Evolutionary conservation across 2,888 invertebrate genomes (phyloP).

Genomic region (Drosophila rubida): DNA sequence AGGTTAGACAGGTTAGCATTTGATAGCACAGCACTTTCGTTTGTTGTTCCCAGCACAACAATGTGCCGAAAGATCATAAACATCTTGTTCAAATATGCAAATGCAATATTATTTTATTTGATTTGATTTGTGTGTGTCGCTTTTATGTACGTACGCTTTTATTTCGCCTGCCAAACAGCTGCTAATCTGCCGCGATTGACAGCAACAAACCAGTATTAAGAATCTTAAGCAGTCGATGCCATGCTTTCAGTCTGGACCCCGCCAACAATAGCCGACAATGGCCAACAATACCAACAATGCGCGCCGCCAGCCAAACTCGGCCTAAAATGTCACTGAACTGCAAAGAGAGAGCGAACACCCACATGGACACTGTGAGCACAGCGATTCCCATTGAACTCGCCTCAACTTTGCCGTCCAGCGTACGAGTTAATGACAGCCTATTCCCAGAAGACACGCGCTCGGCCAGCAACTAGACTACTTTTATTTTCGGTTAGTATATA

Average conservation of each 20-base stretch:
- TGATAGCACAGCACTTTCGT: conserved; percentile 73
- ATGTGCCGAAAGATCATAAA: conserved; percentile 62
- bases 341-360: conserved; percentile 39
- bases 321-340: conserved; percentile 56
- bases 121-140: conserved; percentile 66
- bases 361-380: conserved; percentile 24
- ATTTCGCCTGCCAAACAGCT: conserved; percentile 41
- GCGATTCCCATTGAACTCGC: conserved; percentile 33
- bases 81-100: conserved; percentile 69
- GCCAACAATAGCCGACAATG: not conserved
- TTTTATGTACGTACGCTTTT: conserved; percentile 36
- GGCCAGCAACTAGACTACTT: conserved; percentile 12
- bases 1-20: conserved; percentile 64
- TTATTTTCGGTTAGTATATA: not conserved
- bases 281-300: not conserved
- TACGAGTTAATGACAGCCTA: conserved; percentile 38
- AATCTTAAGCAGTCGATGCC: conserved; percentile 14
- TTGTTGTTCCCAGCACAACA: conserved; percentile 58
- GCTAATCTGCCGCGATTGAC: conserved; percentile 30
- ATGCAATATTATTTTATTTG: conserved; percentile 38
- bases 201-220: conserved; percentile 37
- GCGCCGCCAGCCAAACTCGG: not conserved
- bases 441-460: conserved; percentile 43
- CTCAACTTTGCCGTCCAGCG: conserved; percentile 37
- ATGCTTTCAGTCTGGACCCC: conserved; percentile 7